These are phyloP conservation scores for Mythimna vitellina DNA, from an alignment of 2,888 invertebrate genomes.

Conservation along the genomic window DNA sequence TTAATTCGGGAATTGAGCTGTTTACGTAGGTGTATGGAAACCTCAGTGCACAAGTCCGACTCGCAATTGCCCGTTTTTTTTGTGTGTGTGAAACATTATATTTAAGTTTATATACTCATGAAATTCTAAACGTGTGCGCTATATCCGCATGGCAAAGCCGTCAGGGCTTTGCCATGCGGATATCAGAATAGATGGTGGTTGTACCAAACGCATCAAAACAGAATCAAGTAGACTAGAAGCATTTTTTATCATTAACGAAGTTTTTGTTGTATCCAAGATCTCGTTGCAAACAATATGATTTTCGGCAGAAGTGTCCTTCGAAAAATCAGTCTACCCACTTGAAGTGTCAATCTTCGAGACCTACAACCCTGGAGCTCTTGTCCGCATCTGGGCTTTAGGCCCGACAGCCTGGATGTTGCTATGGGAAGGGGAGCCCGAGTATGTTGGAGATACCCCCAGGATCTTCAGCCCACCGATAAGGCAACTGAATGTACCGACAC, in stretches of 20 bases:
- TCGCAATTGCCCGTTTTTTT: too few relatives aligned
- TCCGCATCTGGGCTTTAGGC: conserved; percentile 94
- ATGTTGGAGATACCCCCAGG: conserved; percentile 91
- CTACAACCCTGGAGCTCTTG: conserved; percentile 96
- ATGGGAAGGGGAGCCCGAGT: conserved; percentile 94
- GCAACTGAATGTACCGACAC: conserved; percentile 85
- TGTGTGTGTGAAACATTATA: too few relatives aligned
- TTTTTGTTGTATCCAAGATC: conserved; percentile 28
- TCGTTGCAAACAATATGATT: conserved; percentile 71
- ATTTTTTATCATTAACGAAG: not conserved
- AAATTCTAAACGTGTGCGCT: too few relatives aligned
- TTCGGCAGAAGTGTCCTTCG: conserved; percentile 92
- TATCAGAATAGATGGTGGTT: too few relatives aligned
- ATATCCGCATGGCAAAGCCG: too few relatives aligned
- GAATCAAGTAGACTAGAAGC: not conserved
- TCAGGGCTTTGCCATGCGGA: too few relatives aligned
- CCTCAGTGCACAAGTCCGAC: too few relatives aligned
- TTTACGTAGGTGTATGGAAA: too few relatives aligned
- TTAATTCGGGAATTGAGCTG: too few relatives aligned
- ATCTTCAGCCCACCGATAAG: conserved; percentile 94
- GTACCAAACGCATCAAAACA: too few relatives aligned
- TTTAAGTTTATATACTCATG: too few relatives aligned
- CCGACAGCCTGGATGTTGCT: conserved; percentile 92
- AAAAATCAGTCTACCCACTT: conserved; percentile 92
- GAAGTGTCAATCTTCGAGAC: conserved; percentile 95